A percentile compares a stretch with the other conserved stretches of the same genome.
Evolutionary conservation across 2,113 vertebrate genomes (phyloP).

Genomic region (Thalassarche chlororhynchos): DNA sequence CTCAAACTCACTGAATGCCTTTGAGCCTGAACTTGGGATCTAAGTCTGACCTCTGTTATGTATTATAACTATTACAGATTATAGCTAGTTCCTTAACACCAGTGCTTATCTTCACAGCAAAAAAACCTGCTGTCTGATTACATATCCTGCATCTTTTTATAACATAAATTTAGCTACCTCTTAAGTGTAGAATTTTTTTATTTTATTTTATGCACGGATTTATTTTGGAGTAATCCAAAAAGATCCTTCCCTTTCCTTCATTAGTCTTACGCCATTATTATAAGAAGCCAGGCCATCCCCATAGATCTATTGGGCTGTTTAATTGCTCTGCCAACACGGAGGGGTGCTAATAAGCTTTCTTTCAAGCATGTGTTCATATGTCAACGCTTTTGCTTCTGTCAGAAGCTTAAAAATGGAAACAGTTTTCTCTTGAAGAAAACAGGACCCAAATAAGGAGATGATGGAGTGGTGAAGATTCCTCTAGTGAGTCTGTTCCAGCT

Average conservation of each 20-base stretch:
- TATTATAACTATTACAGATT: not conserved
- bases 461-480: constrained; percentile 55
- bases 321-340: constrained; percentile 15
- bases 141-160: not conserved
- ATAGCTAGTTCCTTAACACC: not conserved
- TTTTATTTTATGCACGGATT: not conserved
- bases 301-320: not conserved
- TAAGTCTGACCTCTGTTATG: not conserved
- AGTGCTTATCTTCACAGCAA: not conserved
- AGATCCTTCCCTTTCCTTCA: not conserved
- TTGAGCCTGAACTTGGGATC: not conserved
- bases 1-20: not conserved
- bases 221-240: not conserved
- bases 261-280: not conserved
- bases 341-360: constrained; percentile 34
- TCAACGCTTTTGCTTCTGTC: constrained; percentile 66
- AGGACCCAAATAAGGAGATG: constrained; percentile 88
- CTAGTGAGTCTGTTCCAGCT: constrained; percentile 70
- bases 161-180: not conserved
- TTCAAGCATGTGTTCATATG: constrained; percentile 28
- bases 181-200: not conserved
- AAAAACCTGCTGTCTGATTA: not conserved
- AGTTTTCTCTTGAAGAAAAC: constrained; percentile 75
- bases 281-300: not conserved
- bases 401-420: constrained; percentile 86